Percentiles rank a stretch among this genome's conserved stretches.
Evolutionary conservation across 2,888 invertebrate species (phyloP).

Genomic region (Andrena fulva): DNA sequence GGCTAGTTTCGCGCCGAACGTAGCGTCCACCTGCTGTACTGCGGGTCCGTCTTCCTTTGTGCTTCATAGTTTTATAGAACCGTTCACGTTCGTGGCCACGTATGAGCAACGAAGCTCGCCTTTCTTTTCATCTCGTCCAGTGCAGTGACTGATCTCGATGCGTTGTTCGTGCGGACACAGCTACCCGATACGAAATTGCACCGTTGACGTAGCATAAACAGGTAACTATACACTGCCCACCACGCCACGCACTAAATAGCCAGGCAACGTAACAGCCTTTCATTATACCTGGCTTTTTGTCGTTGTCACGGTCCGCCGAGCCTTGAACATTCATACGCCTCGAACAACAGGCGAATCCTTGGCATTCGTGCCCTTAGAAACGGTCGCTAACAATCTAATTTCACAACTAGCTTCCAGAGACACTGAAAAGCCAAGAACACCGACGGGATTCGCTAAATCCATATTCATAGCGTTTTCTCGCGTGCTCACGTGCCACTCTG

Average conservation of each 20-base stretch:
- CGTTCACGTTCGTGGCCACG: not conserved
- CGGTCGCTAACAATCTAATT: not conserved
- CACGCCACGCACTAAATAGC: not conserved
- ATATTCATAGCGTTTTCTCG: not conserved
- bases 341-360: not conserved
- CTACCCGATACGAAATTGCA: constrained; percentile 30
- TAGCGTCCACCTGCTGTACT: constrained; percentile 22
- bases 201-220: constrained; percentile 44
- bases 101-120: not conserved
- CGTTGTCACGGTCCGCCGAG: not conserved
- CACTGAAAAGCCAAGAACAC: not conserved
- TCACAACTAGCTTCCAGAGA: not conserved
- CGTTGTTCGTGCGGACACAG: constrained; percentile 22
- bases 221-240: constrained; percentile 37
- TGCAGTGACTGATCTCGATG: constrained; percentile 21
- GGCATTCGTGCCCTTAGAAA: not conserved
- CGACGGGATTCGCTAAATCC: not conserved
- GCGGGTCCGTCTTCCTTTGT: not conserved
- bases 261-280: constrained; percentile 6
- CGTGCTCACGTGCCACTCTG: not conserved
- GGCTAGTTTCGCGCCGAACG: constrained; percentile 64
- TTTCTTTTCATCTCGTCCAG: not conserved
- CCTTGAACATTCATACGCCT: not conserved
- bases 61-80: not conserved
- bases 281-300: constrained; percentile 3